Evolutionary conservation across 2,888 invertebrate genomes (phyloP).

Genomic region (Opisthograptis luteolata): DNA sequence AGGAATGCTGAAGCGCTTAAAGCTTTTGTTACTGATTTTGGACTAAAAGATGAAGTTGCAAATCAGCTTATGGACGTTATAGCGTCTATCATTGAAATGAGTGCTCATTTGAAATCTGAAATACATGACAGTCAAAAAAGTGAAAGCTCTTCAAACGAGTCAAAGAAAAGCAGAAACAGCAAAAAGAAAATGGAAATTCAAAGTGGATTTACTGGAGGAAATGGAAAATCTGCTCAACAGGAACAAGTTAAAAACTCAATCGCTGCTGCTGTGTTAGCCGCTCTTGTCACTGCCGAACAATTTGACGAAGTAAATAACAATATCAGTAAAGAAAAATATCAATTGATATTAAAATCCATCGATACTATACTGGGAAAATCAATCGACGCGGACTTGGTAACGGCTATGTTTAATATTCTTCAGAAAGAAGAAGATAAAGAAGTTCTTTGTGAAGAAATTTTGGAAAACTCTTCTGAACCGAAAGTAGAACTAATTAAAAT

Average conservation of each 20-base stretch:
- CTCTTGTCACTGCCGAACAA: slow-evolving; percentile 79
- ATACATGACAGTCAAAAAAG: slow-evolving; percentile 60
- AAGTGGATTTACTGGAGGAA: slow-evolving; percentile 49
- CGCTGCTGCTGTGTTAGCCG: slow-evolving; percentile 80
- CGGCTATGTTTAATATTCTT: slow-evolving; percentile 77
- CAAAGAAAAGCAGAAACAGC: slow-evolving; percentile 59
- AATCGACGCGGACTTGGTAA: slow-evolving; percentile 75
- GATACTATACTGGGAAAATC: slow-evolving; percentile 78
- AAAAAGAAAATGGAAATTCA: slow-evolving; percentile 60
- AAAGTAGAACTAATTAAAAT: slow-evolving; percentile 87
- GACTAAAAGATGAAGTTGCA: slow-evolving; percentile 79
- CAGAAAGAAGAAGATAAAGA: slow-evolving; percentile 81
- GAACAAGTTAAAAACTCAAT: slow-evolving; percentile 82
- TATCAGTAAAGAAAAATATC: slow-evolving; percentile 78
- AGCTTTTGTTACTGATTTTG: slow-evolving; percentile 78
- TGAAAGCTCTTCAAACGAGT: slow-evolving; percentile 50
- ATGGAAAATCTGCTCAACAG: slow-evolving; percentile 67
- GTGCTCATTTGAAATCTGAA: slow-evolving; percentile 74
- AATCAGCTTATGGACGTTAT: slow-evolving; percentile 81
- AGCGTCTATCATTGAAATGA: slow-evolving; percentile 80
- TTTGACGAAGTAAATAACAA: slow-evolving; percentile 79
- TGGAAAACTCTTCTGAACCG: slow-evolving; percentile 79
- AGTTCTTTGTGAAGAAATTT: slow-evolving; percentile 74
- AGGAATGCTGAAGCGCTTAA: slow-evolving; percentile 77
- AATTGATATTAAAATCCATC: slow-evolving; percentile 79